phyloP scores from a whole-genome alignment of 2,797 vertebrate species.

The Acrossocheilus fasciatus region DNA sequence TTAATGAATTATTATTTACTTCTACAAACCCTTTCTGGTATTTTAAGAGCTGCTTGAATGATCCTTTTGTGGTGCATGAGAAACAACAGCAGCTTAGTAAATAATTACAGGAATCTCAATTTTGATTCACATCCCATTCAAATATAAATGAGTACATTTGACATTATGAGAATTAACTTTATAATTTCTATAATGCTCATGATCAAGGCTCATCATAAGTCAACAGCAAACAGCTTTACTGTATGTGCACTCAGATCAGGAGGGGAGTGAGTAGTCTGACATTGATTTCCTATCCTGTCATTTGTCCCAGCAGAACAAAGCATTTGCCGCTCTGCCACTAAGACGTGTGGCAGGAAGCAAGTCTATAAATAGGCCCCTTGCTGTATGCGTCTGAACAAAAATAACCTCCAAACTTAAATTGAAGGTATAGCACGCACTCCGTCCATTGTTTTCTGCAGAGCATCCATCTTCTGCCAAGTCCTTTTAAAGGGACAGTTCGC shows the following conservation, averaged over 20 bases:
- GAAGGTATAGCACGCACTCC: slow-evolving; percentile 9
- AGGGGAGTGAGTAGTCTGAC: slow-evolving; percentile 43
- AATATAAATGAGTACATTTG: not conserved
- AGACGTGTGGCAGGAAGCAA: slow-evolving; percentile 38
- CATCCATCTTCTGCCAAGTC: slow-evolving; percentile 31
- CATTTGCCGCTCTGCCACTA: slow-evolving; percentile 30
- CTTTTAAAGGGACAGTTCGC: slow-evolving; percentile 4
- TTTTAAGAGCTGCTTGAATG: not conserved
- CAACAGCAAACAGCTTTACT: slow-evolving; percentile 28
- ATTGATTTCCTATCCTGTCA: slow-evolving; percentile 48
- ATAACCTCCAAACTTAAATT: slow-evolving; percentile 44
- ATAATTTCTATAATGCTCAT: not conserved
- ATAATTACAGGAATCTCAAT: not conserved
- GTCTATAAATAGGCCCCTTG: slow-evolving; percentile 56
- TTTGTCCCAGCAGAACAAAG: slow-evolving; percentile 44
- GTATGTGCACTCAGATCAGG: slow-evolving; percentile 20
- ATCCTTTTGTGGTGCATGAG: not conserved
- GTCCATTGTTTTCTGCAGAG: slow-evolving; percentile 12
- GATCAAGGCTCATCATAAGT: not conserved
- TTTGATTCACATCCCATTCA: not conserved
- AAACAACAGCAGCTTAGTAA: not conserved
- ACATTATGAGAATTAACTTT: not conserved
- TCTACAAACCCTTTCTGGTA: not conserved
- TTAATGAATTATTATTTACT: not conserved
- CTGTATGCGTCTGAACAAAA: slow-evolving; percentile 47